Evolutionary conservation across 2,113 vertebrate genomes (phyloP).

Genomic region (Glaucidium brasilianum): DNA sequence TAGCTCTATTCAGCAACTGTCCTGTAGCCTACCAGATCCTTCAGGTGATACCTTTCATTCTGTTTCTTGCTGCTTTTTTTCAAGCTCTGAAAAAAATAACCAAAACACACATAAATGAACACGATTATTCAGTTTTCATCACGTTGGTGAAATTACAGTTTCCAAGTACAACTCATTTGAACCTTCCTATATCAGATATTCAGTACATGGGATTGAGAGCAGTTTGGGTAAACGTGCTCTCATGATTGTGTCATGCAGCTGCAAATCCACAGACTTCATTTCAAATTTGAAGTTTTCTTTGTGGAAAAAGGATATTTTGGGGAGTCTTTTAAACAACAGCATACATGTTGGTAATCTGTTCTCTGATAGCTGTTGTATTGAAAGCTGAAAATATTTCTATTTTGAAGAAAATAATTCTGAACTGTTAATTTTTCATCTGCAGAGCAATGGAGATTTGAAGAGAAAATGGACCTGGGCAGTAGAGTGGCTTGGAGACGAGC

Average conservation of each 20-base stretch:
- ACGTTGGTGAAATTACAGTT: not conserved
- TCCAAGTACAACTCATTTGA: not conserved
- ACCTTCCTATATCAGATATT: not conserved
- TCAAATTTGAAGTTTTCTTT: not conserved
- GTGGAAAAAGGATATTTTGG: not conserved
- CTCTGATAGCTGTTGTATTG: not conserved
- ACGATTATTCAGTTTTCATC: not conserved
- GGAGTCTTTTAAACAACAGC: not conserved
- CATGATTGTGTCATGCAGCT: not conserved
- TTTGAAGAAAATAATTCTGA: not conserved
- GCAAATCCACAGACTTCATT: not conserved
- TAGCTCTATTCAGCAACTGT: slow-evolving; percentile 98
- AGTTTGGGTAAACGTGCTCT: not conserved
- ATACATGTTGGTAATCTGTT: not conserved
- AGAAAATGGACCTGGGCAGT: slow-evolving; percentile 99
- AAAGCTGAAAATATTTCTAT: not conserved
- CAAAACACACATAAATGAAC: not conserved
- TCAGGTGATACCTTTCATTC: slow-evolving; percentile 79
- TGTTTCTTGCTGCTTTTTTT: not conserved
- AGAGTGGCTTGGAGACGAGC: slow-evolving; percentile 97
- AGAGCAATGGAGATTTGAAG: slow-evolving; percentile 98
- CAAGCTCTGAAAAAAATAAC: not conserved
- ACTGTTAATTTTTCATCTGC: slow-evolving; percentile 36
- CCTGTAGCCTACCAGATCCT: slow-evolving; percentile 98
- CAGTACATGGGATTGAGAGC: not conserved